These are phyloP conservation scores for Hydriomena furcata DNA, from an alignment of 2,888 invertebrate species.

Conservation along the genomic window DNA sequence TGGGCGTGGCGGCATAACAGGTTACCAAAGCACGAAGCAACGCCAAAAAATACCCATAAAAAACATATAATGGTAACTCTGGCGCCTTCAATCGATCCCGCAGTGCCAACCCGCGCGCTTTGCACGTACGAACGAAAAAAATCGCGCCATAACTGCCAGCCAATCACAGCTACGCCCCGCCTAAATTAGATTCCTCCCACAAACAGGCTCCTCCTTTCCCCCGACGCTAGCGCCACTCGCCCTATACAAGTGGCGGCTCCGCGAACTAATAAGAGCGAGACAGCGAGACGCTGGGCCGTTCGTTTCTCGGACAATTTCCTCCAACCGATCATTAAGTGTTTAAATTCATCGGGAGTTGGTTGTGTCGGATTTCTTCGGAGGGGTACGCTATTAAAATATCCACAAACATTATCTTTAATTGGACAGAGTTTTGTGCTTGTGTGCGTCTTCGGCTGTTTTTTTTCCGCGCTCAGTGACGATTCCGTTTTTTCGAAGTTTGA, in stretches of 20 bases:
- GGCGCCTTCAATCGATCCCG: constrained; percentile 75
- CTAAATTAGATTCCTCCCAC: constrained; percentile 57
- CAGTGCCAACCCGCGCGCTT: constrained; percentile 73
- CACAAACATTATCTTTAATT: constrained; percentile 84
- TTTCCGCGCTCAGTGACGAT: constrained; percentile 67
- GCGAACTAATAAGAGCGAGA: constrained; percentile 75
- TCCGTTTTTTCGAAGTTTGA: constrained; percentile 75
- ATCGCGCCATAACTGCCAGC: constrained; percentile 58
- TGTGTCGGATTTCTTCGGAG: constrained; percentile 82
- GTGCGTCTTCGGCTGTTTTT: constrained; percentile 71
- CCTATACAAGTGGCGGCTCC: constrained; percentile 67
- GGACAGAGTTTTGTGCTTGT: constrained; percentile 81
- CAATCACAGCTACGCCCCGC: constrained; percentile 59
- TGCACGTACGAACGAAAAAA: constrained; percentile 75
- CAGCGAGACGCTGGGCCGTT: constrained; percentile 65
- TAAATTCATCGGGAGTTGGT: constrained; percentile 82
- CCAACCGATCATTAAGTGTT: constrained; percentile 84
- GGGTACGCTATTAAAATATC: constrained; percentile 83
- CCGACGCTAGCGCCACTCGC: constrained; percentile 61
- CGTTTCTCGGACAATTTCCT: constrained; percentile 83
- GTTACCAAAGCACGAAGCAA: constrained; percentile 75
- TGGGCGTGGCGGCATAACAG: constrained; percentile 79
- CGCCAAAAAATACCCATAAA: constrained; percentile 83
- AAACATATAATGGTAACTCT: constrained; percentile 80
- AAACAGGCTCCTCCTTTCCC: constrained; percentile 53